Evolutionary conservation across 2,113 vertebrate species (phyloP).

Genomic region (Sciurus niger): DNA sequence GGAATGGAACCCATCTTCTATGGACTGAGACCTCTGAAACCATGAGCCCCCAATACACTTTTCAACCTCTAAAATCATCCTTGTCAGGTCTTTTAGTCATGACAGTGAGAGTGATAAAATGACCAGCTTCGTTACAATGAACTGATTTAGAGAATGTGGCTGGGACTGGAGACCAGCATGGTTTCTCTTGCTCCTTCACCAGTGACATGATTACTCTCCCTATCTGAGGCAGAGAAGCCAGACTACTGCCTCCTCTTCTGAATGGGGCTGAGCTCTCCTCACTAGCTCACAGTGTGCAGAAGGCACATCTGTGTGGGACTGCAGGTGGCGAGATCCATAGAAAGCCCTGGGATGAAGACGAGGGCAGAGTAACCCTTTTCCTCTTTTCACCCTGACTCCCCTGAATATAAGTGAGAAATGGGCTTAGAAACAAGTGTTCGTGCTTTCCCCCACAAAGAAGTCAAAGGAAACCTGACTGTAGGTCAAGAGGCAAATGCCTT

Average conservation of each 20-base stretch:
- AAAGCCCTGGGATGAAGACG: neutral
- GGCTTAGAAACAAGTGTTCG: neutral
- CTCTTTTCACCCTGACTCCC: neutral
- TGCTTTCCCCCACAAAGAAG: neutral
- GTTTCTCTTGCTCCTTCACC: neutral
- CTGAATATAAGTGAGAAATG: neutral
- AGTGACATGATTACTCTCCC: neutral
- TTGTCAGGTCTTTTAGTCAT: too few species aligned
- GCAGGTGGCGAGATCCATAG: neutral
- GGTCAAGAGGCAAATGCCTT: neutral
- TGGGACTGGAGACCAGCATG: rapidly evolving
- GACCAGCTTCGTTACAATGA: neutral
- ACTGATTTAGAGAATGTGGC: neutral
- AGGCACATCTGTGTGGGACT: too few species aligned
- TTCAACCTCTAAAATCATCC: too few species aligned
- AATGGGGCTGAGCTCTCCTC: too few species aligned
- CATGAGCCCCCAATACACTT: too few species aligned
- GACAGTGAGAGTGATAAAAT: too few species aligned
- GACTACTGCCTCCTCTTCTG: rapidly evolving
- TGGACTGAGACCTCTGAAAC: too few species aligned
- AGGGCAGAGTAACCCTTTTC: neutral
- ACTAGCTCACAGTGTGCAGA: neutral
- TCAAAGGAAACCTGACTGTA: neutral
- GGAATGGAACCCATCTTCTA: too few species aligned
- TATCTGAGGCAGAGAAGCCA: neutral